Base-by-base conservation (phyloP, 2,113 vertebrate genomes). In the Nibea albiflora region DNA sequence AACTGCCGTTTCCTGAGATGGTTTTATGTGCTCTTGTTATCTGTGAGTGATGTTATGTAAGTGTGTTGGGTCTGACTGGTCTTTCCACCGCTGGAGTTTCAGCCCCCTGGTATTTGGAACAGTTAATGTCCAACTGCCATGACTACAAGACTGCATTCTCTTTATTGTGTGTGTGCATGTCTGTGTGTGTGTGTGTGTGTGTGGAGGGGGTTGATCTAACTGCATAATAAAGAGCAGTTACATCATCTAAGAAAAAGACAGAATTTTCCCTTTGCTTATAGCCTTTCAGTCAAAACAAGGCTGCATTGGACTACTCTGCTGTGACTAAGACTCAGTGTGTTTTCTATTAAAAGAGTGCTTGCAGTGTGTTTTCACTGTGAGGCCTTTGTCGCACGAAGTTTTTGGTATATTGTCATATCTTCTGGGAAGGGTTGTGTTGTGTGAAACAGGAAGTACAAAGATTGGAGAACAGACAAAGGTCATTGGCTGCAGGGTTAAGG, bases 21-120 rank as follows among this genome's bases (percentile, higher is more conserved):
- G 11, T 20, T 57, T 78, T 61, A 28, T 79, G 22, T 67, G 46
- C 79, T 84, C 75, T 54, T 12, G 66, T 12, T 80, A 80, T 82
- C 78, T 76, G 76, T 22, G 35, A 80, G 60, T 65, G 67, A 60
- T 31, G 65, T 89, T 85, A 81, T 75, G 71, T 81, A 90, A 90
- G 84, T 47, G 52, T 49, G 60, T 50, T 78, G 53, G 49, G 81
- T 88, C 72, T 78, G 87, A 88, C 89, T 90, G 78, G 89, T 90
- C 85, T 92, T 90, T 91, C 85, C 78, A 90, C 78, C 90, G 81
- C 58, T 60, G 53, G 65, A 84, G 76, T 84, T 80, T 88, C 72
- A 85, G 62, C 83, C 78, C 79, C 57, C 69, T 82, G 80, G 90
- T 90, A 87, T 78, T 81, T 88, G 73, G 73, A 83, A 57, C 52